Base-by-base conservation (phyloP, 2,888 invertebrate genomes). In the Galerucella calmariensis region DNA sequence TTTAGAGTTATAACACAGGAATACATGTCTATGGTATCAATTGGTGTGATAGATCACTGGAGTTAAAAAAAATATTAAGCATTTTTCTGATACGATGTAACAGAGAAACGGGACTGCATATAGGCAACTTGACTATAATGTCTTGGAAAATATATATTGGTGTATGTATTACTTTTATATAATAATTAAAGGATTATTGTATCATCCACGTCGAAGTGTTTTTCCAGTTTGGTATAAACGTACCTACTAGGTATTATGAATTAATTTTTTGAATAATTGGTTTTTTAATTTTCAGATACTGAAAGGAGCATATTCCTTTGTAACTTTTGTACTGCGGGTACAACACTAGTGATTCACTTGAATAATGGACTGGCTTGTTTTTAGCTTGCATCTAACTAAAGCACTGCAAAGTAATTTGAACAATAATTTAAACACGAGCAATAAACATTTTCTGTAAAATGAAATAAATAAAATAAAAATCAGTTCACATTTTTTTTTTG, bases 241-340 rank as follows among this genome's bases (percentile, higher is more conserved):
- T 41, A 5, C 8, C 35, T 9, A 24, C 48, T 46, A 20, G 11
- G 11, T 20, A 0, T 20, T 20, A 20, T 20, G 20, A 20, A 20
- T 20, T 11, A n/a, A 67, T 41, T 68, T 41, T 14, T 5, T 20
- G 20, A 24, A 59, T 58, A 41, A 41, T 59, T 44, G 44, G 4
- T 0, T 35, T 41, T 65, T 12, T 59, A 9, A 35, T 24, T 69
- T 69, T 69, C 27, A 69, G 69, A 69, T 69, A 24, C 6, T 69
- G 12, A 69, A 69, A 35, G 69, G 62, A 12, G 69, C 62, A 62
- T 69, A 69, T 35, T 69, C 69, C 2, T 69, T 69, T 35, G 61
- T 69, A 0, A 62, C 69, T 14, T 62, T 69, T 62, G 62, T 62
- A 2, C 24, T 61, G n/a, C 46, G 44, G 2, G 56, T 16, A 48